These are phyloP conservation scores for Philopotamus ludificatus DNA, from an alignment of 1,140 invertebrate species.

Conservation along the genomic window DNA sequence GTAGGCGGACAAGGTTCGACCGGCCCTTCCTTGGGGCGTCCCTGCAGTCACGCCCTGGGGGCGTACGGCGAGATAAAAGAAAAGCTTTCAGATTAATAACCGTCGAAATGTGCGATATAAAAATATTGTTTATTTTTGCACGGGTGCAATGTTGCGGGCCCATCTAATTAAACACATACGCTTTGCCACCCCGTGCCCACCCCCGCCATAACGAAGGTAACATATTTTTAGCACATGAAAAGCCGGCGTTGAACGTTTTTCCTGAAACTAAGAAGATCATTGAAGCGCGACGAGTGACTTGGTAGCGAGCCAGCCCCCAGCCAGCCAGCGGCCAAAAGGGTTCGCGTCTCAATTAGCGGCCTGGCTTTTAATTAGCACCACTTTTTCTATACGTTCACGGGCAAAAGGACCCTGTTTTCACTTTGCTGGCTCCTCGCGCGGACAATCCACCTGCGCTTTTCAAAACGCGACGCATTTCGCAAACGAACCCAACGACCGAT, in stretches of 20 bases:
- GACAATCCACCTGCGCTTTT: constrained; percentile 3
- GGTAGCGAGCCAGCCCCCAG: not conserved
- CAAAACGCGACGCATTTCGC: not conserved
- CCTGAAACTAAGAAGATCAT: constrained; percentile 13
- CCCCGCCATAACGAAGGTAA: not conserved
- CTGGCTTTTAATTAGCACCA: constrained; percentile 32
- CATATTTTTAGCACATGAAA: constrained; percentile 6
- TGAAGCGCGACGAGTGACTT: constrained; percentile 20
- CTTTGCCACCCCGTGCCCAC: no score
- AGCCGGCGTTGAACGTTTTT: not conserved
- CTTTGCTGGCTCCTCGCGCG: not conserved
- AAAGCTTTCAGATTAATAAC: not conserved
- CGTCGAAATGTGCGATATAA: not conserved
- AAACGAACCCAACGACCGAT: no score
- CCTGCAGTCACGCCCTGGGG: constrained; percentile 7
- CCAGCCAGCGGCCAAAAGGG: constrained; percentile 13
- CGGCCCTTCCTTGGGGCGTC: constrained; percentile 16
- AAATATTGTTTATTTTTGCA: not conserved
- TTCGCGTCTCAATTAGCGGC: constrained; percentile 25
- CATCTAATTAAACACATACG: no score
- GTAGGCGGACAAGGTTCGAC: constrained; percentile 30
- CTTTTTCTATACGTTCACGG: constrained; percentile 19
- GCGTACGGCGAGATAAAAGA: no score
- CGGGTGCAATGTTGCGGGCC: no score
- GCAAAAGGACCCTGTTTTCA: constrained; percentile 16